Conservation (phyloP, 1,140 invertebrate genomes). For the Archegozetes longisetosus region DNA sequence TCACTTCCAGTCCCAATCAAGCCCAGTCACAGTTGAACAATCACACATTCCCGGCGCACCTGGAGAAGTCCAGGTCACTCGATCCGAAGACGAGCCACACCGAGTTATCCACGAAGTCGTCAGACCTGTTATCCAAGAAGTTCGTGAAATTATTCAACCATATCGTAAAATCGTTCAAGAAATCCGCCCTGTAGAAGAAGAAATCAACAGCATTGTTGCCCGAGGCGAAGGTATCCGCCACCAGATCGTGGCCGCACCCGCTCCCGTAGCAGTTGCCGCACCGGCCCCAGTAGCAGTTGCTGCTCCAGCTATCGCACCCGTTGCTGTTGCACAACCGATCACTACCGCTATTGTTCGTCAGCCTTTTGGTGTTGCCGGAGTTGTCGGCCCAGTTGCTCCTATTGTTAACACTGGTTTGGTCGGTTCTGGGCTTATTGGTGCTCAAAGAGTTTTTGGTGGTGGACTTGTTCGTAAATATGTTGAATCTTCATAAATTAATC, state of each 20-base stretch:
- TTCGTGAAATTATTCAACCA: constrained; percentile 3
- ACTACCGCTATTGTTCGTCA: not conserved
- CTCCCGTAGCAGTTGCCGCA: not conserved
- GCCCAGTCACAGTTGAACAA: constrained; percentile 12
- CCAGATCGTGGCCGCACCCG: not conserved
- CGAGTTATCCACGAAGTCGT: not conserved
- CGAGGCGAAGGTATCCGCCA: not conserved
- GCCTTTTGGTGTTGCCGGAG: not conserved
- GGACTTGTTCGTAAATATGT: not conserved
- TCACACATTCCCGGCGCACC: constrained; percentile 12
- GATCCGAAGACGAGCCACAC: constrained; percentile 8
- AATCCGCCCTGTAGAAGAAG: not conserved
- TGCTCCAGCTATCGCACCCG: too few relatives aligned
- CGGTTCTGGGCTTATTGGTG: not conserved
- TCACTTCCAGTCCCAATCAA: constrained; percentile 13
- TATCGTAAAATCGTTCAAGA: not conserved
- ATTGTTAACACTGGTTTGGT: not conserved
- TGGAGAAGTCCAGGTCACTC: not conserved
- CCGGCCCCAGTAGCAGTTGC: too few relatives aligned
- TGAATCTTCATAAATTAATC: too few relatives aligned
- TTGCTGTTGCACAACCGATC: not conserved
- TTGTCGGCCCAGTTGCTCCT: not conserved
- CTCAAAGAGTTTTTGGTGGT: not conserved
- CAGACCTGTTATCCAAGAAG: not conserved
- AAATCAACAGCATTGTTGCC: not conserved